Percentiles rank a stretch among this genome's conserved stretches.
These are phyloP conservation scores for Apoda limacodes DNA, from an alignment of 2,888 invertebrate genomes.

Conservation along the genomic window DNA sequence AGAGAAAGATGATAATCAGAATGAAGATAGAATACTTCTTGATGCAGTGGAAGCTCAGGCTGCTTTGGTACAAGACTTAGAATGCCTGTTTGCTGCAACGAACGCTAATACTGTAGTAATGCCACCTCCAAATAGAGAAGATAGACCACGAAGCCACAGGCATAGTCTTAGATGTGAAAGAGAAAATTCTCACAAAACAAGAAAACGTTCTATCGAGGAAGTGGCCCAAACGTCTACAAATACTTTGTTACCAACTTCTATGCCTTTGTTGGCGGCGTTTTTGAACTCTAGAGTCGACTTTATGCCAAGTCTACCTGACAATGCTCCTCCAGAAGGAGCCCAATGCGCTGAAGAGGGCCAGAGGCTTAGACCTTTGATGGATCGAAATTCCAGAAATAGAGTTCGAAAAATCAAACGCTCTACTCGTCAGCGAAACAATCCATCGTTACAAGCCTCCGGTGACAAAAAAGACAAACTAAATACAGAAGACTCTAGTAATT, in stretches of 20 bases:
- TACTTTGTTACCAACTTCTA: constrained; percentile 73
- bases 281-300: constrained; percentile 72
- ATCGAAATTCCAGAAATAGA: constrained; percentile 58
- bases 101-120: constrained; percentile 62
- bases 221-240: constrained; percentile 75
- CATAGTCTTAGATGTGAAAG: constrained; percentile 57
- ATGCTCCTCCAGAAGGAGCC: constrained; percentile 32
- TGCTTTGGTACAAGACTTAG: constrained; percentile 68
- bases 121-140: constrained; percentile 54
- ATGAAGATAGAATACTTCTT: constrained; percentile 50
- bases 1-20: constrained; percentile 54
- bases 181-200: constrained; percentile 50
- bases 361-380: constrained; percentile 55
- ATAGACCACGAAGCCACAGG: constrained; percentile 43
- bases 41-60: constrained; percentile 67
- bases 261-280: constrained; percentile 74
- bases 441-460: constrained; percentile 36
- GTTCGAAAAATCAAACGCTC: constrained; percentile 69
- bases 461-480: constrained; percentile 40
- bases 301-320: constrained; percentile 46
- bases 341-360: constrained; percentile 43
- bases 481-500: constrained; percentile 36
- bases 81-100: constrained; percentile 60
- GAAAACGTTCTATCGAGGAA: constrained; percentile 68
- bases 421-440: constrained; percentile 57